These are phyloP conservation scores for Pachydiplax longipennis DNA, from an alignment of 2,888 invertebrate genomes.

Conservation along the genomic window DNA sequence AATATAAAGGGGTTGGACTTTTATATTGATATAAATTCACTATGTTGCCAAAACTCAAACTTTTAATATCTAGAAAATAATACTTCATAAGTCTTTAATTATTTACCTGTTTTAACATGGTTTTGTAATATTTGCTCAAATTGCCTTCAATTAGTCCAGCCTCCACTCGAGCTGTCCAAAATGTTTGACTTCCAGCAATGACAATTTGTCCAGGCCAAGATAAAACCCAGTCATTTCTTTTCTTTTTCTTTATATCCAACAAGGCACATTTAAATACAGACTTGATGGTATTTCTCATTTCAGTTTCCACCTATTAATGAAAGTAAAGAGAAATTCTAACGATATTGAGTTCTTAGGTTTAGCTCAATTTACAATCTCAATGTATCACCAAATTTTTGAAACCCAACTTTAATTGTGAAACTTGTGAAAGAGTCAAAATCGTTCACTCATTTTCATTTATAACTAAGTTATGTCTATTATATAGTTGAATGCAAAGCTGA, in stretches of 20 bases:
- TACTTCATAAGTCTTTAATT: neutral
- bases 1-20: no score
- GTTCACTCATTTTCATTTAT: no score
- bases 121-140: constrained; percentile 63
- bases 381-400: no score
- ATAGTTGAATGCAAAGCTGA: no score
- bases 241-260: constrained; percentile 57
- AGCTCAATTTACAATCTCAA: neutral
- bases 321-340: neutral
- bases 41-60: no score
- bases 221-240: constrained; percentile 73
- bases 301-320: constrained; percentile 66
- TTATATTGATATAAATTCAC: no score
- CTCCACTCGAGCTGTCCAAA: constrained; percentile 78
- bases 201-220: constrained; percentile 83
- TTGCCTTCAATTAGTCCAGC: constrained; percentile 65
- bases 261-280: constrained; percentile 62
- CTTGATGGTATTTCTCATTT: constrained; percentile 72
- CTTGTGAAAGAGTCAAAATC: no score
- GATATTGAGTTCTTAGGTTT: neutral
- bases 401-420: no score
- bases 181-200: constrained; percentile 76
- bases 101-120: constrained; percentile 65
- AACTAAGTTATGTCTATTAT: no score
- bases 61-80: no score